Conservation (phyloP, 2,797 vertebrate species). For the Pterois miles region DNA sequence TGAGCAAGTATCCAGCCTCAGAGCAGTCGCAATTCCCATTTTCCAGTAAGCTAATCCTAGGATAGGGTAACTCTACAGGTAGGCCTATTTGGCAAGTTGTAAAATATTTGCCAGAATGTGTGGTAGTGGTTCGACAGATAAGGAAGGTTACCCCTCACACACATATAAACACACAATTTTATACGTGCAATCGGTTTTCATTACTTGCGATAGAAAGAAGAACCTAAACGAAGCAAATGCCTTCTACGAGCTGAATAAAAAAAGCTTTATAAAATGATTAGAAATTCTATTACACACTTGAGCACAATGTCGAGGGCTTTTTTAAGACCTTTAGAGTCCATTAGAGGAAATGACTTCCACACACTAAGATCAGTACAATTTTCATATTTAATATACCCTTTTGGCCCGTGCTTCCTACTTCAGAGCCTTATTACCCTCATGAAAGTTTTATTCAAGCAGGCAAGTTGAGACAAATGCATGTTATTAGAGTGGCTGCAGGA, state of each 20-base stretch:
- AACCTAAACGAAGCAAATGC: constrained; percentile 2
- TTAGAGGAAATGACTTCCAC: constrained; percentile 57
- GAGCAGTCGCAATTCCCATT: background rate
- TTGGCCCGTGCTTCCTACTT: constrained; percentile 31
- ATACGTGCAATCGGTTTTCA: background rate
- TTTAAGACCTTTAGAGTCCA: constrained; percentile 39
- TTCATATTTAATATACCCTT: constrained; percentile 57
- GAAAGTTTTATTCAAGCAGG: constrained; percentile 33
- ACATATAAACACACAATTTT: background rate
- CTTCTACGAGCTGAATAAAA: constrained; percentile 7
- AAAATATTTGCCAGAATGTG: background rate
- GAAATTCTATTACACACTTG: constrained; percentile 52
- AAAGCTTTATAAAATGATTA: constrained; percentile 39
- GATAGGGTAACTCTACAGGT: background rate
- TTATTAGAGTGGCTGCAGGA: background rate
- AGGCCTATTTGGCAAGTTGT: background rate
- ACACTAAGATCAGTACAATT: constrained; percentile 41
- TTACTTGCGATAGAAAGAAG: constrained; percentile 1
- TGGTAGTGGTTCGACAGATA: background rate
- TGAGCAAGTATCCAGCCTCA: background rate
- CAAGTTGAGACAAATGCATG: constrained; percentile 25
- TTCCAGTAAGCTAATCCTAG: background rate
- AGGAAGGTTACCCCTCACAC: background rate
- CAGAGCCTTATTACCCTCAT: constrained; percentile 29
- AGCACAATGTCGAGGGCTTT: constrained; percentile 30